Percentiles rank a stretch among this genome's conserved stretches.
Conservation (phyloP, 1,140 invertebrate genomes). For the Drusus annulatus region DNA sequence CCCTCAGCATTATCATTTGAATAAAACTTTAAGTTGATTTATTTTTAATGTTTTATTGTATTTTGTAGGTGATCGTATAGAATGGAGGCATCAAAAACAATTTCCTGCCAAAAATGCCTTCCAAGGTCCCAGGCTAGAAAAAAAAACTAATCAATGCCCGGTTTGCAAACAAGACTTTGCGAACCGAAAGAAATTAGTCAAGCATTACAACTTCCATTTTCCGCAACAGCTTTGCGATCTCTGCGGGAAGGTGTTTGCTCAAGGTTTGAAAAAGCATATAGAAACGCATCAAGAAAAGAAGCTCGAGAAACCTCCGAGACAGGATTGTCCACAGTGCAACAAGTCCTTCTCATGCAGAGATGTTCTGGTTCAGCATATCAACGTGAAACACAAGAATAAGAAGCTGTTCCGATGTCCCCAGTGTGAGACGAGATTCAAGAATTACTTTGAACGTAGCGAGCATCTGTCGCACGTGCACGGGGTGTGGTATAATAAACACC, state of each 20-base stretch:
- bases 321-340: background rate
- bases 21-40: too few species aligned
- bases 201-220: background rate
- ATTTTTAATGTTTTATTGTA: too few species aligned
- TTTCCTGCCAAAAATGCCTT: background rate
- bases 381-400: background rate
- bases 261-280: background rate
- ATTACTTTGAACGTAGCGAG: background rate
- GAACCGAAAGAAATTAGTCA: background rate
- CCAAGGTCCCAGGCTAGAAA: background rate
- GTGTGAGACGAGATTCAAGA: background rate
- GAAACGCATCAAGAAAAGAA: background rate
- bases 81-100: constrained; percentile 17
- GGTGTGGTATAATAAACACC: background rate
- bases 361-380: background rate
- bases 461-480: background rate
- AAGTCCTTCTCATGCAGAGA: background rate
- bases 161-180: constrained; percentile 3
- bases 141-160: background rate
- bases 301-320: background rate
- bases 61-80: background rate
- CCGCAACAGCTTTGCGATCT: constrained; percentile 3
- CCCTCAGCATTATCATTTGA: too few species aligned
- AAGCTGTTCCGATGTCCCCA: constrained; percentile 2
- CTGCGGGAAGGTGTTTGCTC: background rate